A percentile compares a stretch with the other conserved stretches of the same genome.
These are phyloP conservation scores for Myrmecobius fasciatus DNA, from an alignment of 2,113 vertebrate genomes.

Conservation along the genomic window DNA sequence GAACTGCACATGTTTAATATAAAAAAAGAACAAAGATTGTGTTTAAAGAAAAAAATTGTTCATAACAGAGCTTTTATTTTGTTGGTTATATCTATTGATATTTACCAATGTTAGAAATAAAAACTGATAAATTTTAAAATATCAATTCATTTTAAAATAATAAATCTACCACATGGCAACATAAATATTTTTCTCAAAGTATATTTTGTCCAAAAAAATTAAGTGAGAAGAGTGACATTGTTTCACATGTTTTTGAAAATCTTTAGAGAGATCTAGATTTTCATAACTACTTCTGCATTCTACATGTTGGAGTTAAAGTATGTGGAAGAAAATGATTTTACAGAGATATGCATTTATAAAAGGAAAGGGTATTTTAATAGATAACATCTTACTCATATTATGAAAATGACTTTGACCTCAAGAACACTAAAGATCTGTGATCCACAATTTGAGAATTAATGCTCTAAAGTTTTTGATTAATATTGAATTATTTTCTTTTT, in stretches of 20 bases:
- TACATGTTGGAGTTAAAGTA: neutral
- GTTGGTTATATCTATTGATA: neutral
- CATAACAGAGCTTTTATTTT: neutral
- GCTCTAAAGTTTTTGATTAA: neutral
- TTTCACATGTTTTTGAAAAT: neutral
- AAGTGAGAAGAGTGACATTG: neutral
- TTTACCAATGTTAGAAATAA: neutral
- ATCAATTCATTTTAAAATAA: neutral
- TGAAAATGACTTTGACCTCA: neutral
- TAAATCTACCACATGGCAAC: neutral
- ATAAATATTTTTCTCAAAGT: neutral
- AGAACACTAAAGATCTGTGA: neutral
- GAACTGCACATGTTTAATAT: too few relatives aligned
- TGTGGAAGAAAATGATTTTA: neutral
- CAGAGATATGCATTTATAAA: neutral
- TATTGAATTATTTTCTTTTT: neutral
- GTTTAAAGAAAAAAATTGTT: neutral
- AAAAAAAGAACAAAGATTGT: too few relatives aligned
- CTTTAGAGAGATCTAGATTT: neutral
- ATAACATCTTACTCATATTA: neutral
- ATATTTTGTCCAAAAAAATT: neutral
- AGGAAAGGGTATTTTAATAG: neutral
- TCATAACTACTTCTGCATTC: neutral
- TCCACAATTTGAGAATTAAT: neutral
- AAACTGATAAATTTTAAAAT: neutral